Evolutionary conservation across 1,140 invertebrate genomes (phyloP).

Genomic region (Asobara japonica): DNA sequence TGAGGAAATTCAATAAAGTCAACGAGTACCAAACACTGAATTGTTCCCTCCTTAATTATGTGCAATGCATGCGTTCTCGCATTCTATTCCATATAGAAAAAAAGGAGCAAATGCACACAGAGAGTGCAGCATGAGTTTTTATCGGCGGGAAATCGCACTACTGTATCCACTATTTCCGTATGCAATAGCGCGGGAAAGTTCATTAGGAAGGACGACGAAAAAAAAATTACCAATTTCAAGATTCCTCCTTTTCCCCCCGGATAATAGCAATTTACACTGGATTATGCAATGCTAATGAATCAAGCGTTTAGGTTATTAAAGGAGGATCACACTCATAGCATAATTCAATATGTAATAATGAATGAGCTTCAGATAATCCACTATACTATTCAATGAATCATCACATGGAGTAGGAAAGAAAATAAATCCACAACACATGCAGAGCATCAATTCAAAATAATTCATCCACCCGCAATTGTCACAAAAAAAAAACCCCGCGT

Average conservation of each 20-base stretch:
- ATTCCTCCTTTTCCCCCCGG: background rate
- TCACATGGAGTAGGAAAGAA: too few species aligned
- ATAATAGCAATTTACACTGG: background rate
- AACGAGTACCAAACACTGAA: background rate
- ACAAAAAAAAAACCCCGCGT: too few species aligned
- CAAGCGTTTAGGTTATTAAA: background rate
- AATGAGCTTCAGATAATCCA: too few species aligned
- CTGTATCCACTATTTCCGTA: slow-evolving; percentile 1
- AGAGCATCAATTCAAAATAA: too few species aligned
- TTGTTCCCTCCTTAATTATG: background rate
- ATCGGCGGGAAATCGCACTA: slow-evolving; percentile 17
- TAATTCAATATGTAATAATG: too few species aligned
- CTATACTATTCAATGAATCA: too few species aligned
- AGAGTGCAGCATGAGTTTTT: background rate
- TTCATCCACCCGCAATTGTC: too few species aligned
- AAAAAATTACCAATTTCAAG: background rate
- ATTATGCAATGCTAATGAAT: background rate
- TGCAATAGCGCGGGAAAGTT: slow-evolving; percentile 16
- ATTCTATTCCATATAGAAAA: background rate
- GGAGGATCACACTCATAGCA: background rate
- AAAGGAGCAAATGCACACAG: background rate
- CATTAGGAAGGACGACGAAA: background rate
- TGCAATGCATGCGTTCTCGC: slow-evolving; percentile 5
- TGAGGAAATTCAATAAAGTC: background rate
- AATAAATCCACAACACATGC: too few species aligned